Conservation (phyloP, 1,140 invertebrate genomes). For the Drosophila guanche region DNA sequence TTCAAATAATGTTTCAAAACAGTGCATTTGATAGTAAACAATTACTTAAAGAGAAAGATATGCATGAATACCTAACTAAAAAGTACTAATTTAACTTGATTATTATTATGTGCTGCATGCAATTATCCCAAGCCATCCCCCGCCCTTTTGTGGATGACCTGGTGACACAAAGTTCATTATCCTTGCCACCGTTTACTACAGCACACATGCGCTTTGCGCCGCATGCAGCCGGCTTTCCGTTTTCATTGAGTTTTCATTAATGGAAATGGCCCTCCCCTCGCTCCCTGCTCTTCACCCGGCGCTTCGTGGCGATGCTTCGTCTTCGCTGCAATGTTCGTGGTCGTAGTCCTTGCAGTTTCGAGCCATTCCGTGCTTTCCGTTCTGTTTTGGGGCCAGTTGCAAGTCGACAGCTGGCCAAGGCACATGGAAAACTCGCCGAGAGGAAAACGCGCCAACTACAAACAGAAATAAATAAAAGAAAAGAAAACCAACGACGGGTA, state of each 20-base stretch:
- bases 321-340: slow-evolving; percentile 37
- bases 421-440: slow-evolving; percentile 56
- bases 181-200: slow-evolving; percentile 47
- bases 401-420: slow-evolving; percentile 68
- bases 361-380: slow-evolving; percentile 31
- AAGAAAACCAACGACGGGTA: neutral
- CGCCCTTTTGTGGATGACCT: no score
- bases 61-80: no score
- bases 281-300: neutral
- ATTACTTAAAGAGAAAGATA: no score
- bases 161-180: slow-evolving; percentile 40
- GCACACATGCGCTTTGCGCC: slow-evolving; percentile 45
- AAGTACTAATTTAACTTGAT: no score
- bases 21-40: no score
- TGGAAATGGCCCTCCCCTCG: slow-evolving; percentile 27
- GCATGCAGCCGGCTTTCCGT: slow-evolving; percentile 33
- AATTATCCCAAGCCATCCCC: no score
- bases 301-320: slow-evolving; percentile 41
- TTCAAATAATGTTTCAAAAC: no score
- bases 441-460: slow-evolving; percentile 18
- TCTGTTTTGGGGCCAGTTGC: slow-evolving; percentile 59
- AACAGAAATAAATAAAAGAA: slow-evolving; percentile 23
- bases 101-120: no score
- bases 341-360: slow-evolving; percentile 59
- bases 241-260: slow-evolving; percentile 68